These are phyloP conservation scores for Cyclura pinguis DNA, from an alignment of 2,797 vertebrate genomes.

Conservation along the genomic window DNA sequence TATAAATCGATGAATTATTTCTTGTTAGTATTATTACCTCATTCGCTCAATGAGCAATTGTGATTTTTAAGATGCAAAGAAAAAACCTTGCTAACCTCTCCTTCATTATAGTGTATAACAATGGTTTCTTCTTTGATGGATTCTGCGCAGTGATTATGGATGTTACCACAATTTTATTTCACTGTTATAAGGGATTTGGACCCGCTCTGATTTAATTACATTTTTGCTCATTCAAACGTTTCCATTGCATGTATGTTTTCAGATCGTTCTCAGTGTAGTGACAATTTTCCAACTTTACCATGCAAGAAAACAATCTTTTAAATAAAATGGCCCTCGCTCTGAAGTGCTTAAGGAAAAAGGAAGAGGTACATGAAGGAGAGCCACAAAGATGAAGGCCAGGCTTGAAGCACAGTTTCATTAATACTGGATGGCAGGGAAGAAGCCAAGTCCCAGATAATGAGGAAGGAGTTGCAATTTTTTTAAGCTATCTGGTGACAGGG, in stretches of 20 bases:
- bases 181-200: slow-evolving; percentile 36
- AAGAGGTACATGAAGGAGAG: slow-evolving; percentile 75
- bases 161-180: slow-evolving; percentile 66
- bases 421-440: slow-evolving; percentile 85
- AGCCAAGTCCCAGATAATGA: slow-evolving; percentile 85
- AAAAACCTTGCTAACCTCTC: not conserved
- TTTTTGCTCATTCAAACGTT: slow-evolving; percentile 74
- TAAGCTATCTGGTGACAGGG: slow-evolving; percentile 86
- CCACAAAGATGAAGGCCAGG: slow-evolving; percentile 88
- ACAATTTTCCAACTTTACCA: slow-evolving; percentile 67
- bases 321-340: slow-evolving; percentile 71
- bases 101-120: slow-evolving; percentile 10
- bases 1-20: slow-evolving; percentile 61
- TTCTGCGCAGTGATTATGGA: slow-evolving; percentile 62
- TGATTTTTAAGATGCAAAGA: not conserved
- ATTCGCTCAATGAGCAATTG: slow-evolving; percentile 10
- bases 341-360: slow-evolving; percentile 68
- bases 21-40: slow-evolving; percentile 55
- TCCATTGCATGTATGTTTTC: slow-evolving; percentile 64
- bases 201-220: slow-evolving; percentile 74
- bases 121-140: slow-evolving; percentile 48
- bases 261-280: slow-evolving; percentile 59
- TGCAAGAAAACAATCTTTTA: slow-evolving; percentile 70
- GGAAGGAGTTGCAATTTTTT: slow-evolving; percentile 86
- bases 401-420: slow-evolving; percentile 85